These are phyloP conservation scores for Acleris emargana DNA, from an alignment of 2,888 invertebrate genomes.

Conservation along the genomic window DNA sequence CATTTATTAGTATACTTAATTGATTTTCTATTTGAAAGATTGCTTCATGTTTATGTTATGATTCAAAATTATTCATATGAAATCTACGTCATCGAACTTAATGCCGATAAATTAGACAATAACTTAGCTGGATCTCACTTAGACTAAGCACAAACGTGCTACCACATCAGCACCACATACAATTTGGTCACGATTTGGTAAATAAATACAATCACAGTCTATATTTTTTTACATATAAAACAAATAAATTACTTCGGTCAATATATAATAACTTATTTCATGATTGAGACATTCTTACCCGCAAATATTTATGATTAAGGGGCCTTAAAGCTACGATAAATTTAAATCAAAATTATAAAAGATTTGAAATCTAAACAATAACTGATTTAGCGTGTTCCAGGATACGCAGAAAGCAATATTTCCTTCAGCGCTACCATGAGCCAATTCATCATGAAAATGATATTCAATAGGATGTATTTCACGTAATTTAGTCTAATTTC, in stretches of 20 bases:
- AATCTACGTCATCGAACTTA: no score
- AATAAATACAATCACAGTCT: conserved; percentile 36
- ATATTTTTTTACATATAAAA: conserved; percentile 12
- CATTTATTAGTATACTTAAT: no score
- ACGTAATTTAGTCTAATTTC: no score
- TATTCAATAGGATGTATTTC: no score
- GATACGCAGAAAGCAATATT: no score
- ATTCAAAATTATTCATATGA: no score
- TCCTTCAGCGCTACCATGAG: no score
- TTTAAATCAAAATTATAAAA: neutral
- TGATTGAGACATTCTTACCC: conserved; percentile 11
- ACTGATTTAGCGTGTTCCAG: neutral
- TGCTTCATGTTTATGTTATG: no score
- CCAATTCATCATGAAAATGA: no score
- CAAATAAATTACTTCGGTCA: conserved; percentile 21
- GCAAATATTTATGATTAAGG: neutral
- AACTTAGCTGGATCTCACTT: conserved; percentile 13
- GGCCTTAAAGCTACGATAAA: conserved; percentile 7
- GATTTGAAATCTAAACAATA: neutral
- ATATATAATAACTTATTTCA: conserved; percentile 13
- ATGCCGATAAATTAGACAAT: no score
- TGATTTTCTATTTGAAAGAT: no score
- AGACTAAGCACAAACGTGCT: conserved; percentile 19
- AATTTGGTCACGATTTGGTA: conserved; percentile 35
- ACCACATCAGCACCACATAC: conserved; percentile 25